These are phyloP conservation scores for Gobionotothen gibberifrons DNA, from an alignment of 2,797 vertebrate genomes.

Conservation along the genomic window DNA sequence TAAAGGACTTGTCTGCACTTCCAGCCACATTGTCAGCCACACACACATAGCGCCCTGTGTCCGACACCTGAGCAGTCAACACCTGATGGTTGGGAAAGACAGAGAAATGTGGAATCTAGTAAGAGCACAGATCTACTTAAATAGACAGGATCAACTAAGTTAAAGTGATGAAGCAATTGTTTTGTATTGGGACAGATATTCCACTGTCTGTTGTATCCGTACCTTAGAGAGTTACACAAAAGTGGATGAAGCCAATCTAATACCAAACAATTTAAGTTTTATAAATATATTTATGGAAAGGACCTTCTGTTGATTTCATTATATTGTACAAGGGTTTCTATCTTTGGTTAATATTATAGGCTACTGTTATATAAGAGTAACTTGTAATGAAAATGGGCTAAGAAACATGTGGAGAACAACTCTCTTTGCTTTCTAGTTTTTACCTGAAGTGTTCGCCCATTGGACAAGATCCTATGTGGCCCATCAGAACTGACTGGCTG, in stretches of 20 bases:
- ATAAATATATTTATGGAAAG: neutral
- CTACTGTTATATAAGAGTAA: neutral
- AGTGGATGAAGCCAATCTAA: no score
- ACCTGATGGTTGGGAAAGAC: slow-evolving; percentile 81
- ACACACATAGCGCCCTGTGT: slow-evolving; percentile 93
- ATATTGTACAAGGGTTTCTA: neutral
- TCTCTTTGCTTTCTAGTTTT: slow-evolving; percentile 8
- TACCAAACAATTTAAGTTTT: no score
- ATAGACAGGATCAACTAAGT: neutral
- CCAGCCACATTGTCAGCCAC: slow-evolving; percentile 92
- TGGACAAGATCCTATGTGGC: slow-evolving; percentile 82
- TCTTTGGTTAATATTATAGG: neutral
- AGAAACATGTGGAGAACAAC: neutral
- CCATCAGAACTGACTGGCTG: slow-evolving; percentile 79
- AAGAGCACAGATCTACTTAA: neutral
- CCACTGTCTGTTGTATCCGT: neutral
- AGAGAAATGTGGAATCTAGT: neutral
- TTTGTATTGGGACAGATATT: slow-evolving; percentile 1
- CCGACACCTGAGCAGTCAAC: slow-evolving; percentile 86
- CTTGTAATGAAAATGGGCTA: neutral
- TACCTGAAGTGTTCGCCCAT: slow-evolving; percentile 91
- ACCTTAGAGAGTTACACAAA: no score
- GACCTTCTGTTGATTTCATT: neutral
- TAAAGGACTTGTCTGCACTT: slow-evolving; percentile 92
- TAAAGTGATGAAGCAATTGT: neutral